These are phyloP conservation scores for Diaperis boleti DNA, from an alignment of 2,888 invertebrate genomes.

Conservation along the genomic window DNA sequence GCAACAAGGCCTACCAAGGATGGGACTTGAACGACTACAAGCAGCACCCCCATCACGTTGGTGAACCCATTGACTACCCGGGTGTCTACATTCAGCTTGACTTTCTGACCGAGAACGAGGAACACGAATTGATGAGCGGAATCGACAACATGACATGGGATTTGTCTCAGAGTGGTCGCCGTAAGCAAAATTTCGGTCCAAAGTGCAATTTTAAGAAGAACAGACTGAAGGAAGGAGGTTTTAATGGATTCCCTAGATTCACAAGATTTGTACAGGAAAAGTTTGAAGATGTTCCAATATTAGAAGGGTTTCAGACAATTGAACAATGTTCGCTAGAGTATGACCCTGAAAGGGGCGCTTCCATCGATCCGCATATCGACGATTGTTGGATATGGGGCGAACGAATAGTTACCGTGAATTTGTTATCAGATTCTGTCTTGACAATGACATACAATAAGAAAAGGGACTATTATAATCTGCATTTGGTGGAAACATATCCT, in stretches of 20 bases:
- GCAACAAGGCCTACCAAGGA: slow-evolving; percentile 81
- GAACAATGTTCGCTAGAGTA: slow-evolving; percentile 98
- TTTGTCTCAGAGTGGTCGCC: slow-evolving; percentile 92
- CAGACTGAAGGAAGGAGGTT: slow-evolving; percentile 82
- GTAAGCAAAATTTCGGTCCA: slow-evolving; percentile 98
- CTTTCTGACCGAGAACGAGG: slow-evolving; percentile 82
- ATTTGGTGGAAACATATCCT: slow-evolving; percentile 67
- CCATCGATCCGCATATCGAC: slow-evolving; percentile 98
- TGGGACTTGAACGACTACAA: slow-evolving; percentile 74
- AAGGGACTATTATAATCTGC: slow-evolving; percentile 72
- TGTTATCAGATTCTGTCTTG: slow-evolving; percentile 83
- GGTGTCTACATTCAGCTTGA: slow-evolving; percentile 77
- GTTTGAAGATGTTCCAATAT: slow-evolving; percentile 72
- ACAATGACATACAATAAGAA: slow-evolving; percentile 81
- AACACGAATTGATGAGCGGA: slow-evolving; percentile 72
- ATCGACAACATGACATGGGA: slow-evolving; percentile 90
- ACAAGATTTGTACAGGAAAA: slow-evolving; percentile 84
- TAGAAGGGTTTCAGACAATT: slow-evolving; percentile 83
- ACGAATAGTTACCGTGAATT: slow-evolving; percentile 92
- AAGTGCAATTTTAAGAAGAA: slow-evolving; percentile 98
- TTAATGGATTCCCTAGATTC: slow-evolving; percentile 87
- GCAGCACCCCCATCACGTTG: slow-evolving; percentile 77
- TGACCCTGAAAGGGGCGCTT: slow-evolving; percentile 85
- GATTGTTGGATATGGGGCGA: slow-evolving; percentile 99
- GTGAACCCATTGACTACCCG: slow-evolving; percentile 72